Percentiles rank a stretch among this genome's conserved stretches.
These are phyloP conservation scores for Drosophila kanapiae DNA, from an alignment of 1,140 invertebrate species.

Conservation along the genomic window DNA sequence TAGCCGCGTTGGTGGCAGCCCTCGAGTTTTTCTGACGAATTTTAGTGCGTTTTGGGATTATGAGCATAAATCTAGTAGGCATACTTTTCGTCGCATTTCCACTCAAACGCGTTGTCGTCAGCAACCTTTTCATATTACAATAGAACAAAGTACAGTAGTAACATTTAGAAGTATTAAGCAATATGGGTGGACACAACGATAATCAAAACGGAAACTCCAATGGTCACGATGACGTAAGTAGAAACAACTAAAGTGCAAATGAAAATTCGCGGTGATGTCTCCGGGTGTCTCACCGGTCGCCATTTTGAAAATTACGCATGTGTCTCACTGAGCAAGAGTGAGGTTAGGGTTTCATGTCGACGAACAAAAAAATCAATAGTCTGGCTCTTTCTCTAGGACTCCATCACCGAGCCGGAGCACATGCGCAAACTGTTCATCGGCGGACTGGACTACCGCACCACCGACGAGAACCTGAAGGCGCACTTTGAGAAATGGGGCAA, in stretches of 20 bases:
- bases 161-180: constrained; percentile 2
- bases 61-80: no score
- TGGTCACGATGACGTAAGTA: constrained; percentile 84
- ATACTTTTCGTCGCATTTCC: background rate
- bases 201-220: constrained; percentile 79
- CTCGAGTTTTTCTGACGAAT: no score
- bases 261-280: constrained; percentile 1
- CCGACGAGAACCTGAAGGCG: constrained; percentile 96
- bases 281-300: constrained; percentile 56
- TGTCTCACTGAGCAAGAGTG: constrained; percentile 43
- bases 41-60: no score
- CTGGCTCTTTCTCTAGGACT: constrained; percentile 61
- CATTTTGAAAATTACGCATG: constrained; percentile 81
- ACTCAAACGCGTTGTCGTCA: constrained; percentile 6
- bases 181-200: constrained; percentile 71
- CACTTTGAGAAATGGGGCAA: constrained; percentile 99
- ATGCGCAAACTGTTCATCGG: constrained; percentile 98
- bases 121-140: constrained; percentile 9
- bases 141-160: constrained; percentile 8
- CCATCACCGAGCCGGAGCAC: constrained; percentile 93
- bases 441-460: constrained; percentile 98
- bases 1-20: no score
- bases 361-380: constrained; percentile 64
- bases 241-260: background rate
- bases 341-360: constrained; percentile 55